Base-by-base conservation (phyloP, 2,888 invertebrate genomes). In the Nysson spinosus region DNA sequence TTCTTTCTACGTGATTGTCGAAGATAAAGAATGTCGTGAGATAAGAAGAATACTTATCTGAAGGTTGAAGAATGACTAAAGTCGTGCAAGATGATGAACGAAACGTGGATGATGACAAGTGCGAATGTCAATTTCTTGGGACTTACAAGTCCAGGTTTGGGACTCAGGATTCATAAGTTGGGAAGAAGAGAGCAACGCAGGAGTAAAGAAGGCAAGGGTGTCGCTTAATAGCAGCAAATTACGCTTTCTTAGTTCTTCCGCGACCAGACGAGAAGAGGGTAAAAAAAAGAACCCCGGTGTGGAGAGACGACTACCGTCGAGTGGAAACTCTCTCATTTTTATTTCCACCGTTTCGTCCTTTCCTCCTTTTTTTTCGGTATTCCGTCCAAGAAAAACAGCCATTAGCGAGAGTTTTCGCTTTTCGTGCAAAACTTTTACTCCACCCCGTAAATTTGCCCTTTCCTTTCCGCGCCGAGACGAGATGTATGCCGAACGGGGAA, bases 381-480 rank as follows among this genome's bases (percentile, higher is more conserved):
- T 83, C 83, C 80, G 74, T 76, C 80, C 80, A 87, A 86, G 86
- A 85, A 87, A 87, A 87, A 86, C 86, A 87, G 85, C 86, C 87
- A 87, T 87, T 87, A 87, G 87, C 85, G 78, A 83, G 85, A 85
- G 85, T 86, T 87, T 85, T 87, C 84, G 86, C 83, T 85, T 86
- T 85, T 86, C 85, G 84, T 85, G 80, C 80, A 80, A 85, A 86
- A 86, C 85, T 86, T 86, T 84, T 78, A 78, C 81, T 73, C 80
- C 66, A 62, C 73, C 61, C 70, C 70, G 77, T 76, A 75, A 75
- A 75, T 75, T 72, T 70, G 61, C 50, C 54, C 68, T 68, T 61
- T 60, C 61, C 55, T 68, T 51, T 61, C 24, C 58, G 42, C 39
- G 32, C 43, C 37, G 39, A 26, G 57, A 46, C 30, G 3, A 22